Evolutionary conservation across 1,140 invertebrate genomes (phyloP).

Genomic region (Probaryconus sp.): DNA sequence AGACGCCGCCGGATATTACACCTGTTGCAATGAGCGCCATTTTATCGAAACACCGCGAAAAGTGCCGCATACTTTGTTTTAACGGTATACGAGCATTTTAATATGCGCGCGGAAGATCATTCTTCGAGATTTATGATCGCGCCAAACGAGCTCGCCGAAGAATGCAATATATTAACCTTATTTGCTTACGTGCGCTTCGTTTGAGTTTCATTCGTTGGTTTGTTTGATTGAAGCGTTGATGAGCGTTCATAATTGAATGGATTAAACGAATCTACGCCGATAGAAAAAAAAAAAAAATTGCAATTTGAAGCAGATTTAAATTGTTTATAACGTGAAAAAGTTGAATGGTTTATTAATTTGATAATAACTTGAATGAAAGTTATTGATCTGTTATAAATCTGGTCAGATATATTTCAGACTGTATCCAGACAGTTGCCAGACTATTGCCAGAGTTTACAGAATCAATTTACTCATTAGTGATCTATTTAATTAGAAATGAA

Average conservation of each 20-base stretch:
- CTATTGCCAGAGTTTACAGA: too few relatives aligned
- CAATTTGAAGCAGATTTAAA: too few relatives aligned
- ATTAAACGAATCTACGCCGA: too few relatives aligned
- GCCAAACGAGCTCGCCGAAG: conserved; percentile 3
- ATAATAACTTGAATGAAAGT: too few relatives aligned
- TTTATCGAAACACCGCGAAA: conserved; percentile 51
- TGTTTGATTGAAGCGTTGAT: conserved; percentile 12
- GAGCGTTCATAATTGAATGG: conserved; percentile 9
- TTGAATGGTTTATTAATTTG: too few relatives aligned
- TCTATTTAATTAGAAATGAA: too few relatives aligned
- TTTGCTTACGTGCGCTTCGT: conserved; percentile 18
- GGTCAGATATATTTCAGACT: too few relatives aligned
- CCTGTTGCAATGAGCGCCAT: conserved; percentile 46
- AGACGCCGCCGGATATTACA: conserved; percentile 55
- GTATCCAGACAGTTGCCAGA: too few relatives aligned
- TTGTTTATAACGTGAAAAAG: too few relatives aligned
- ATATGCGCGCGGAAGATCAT: conserved; percentile 25
- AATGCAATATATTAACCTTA: conserved; percentile 26
- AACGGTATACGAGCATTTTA: conserved; percentile 43
- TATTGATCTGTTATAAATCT: too few relatives aligned
- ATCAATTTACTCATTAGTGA: too few relatives aligned
- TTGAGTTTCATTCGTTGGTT: conserved; percentile 13
- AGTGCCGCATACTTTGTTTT: conserved; percentile 45
- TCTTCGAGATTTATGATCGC: conserved; percentile 20
- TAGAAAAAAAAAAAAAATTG: too few relatives aligned